Evolutionary conservation across 2,888 invertebrate species (phyloP).

Genomic region (Sycophila texana): DNA sequence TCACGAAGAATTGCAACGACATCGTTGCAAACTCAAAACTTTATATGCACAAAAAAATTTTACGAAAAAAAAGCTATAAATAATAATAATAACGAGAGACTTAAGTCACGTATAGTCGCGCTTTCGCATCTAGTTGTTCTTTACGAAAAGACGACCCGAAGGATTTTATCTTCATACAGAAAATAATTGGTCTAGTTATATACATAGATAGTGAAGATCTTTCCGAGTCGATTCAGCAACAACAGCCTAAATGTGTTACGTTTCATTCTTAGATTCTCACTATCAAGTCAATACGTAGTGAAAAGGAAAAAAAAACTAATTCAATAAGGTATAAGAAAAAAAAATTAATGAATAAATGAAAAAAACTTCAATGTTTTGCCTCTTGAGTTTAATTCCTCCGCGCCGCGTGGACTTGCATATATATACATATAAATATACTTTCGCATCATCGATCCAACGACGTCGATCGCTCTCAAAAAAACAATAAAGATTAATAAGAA

Average conservation of each 20-base stretch:
- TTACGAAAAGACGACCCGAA: slow-evolving; percentile 27
- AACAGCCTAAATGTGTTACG: slow-evolving; percentile 43
- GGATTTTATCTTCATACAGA: slow-evolving; percentile 28
- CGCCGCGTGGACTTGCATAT: slow-evolving; percentile 45
- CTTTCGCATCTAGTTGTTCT: slow-evolving; percentile 47
- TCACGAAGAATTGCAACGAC: slow-evolving; percentile 21
- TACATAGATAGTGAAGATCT: slow-evolving; percentile 38
- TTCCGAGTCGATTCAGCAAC: slow-evolving; percentile 32
- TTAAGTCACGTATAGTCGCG: slow-evolving; percentile 48
- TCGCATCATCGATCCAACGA: slow-evolving; percentile 58
- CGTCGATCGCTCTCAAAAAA: slow-evolving; percentile 59
- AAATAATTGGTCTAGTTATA: slow-evolving; percentile 41
- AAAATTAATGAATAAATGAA: slow-evolving; percentile 29
- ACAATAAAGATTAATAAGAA: slow-evolving; percentile 34
- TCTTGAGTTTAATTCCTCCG: slow-evolving; percentile 54
- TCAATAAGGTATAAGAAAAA: slow-evolving; percentile 23
- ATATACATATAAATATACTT: slow-evolving; percentile 47
- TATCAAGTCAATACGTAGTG: slow-evolving; percentile 53
- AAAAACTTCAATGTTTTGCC: slow-evolving; percentile 48
- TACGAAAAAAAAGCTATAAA: slow-evolving; percentile 28
- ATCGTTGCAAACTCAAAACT: slow-evolving; percentile 35
- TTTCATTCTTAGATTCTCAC: slow-evolving; percentile 52
- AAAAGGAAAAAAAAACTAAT: slow-evolving; percentile 43
- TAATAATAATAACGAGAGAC: slow-evolving; percentile 35
- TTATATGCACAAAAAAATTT: slow-evolving; percentile 45